These are phyloP conservation scores for Decapterus maruadsi DNA, from an alignment of 2,797 vertebrate species.

Conservation along the genomic window DNA sequence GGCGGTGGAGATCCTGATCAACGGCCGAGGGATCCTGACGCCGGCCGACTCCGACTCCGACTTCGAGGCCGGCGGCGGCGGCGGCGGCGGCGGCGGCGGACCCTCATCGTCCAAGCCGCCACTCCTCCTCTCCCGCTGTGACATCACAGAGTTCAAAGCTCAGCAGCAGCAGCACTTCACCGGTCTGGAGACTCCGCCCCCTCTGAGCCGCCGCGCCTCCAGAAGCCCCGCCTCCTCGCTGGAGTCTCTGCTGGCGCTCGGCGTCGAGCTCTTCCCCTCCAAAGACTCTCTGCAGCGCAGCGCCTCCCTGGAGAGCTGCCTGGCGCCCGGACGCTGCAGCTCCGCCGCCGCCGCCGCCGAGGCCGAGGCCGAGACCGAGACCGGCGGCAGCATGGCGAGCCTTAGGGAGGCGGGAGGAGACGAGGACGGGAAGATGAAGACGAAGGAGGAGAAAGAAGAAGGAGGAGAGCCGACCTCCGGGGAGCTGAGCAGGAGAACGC, in stretches of 20 bases:
- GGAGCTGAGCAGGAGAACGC: constrained; percentile 95
- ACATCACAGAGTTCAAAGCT: constrained; percentile 40
- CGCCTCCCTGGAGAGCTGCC: constrained; percentile 93
- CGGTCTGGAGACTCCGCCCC: constrained; percentile 36
- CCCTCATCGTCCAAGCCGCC: constrained; percentile 10
- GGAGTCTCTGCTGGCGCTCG: constrained; percentile 91
- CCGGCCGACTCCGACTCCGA: constrained; percentile 75
- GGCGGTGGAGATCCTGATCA: constrained; percentile 75
- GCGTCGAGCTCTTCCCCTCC: constrained; percentile 90
- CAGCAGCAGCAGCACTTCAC: constrained; percentile 9
- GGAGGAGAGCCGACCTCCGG: constrained; percentile 77
- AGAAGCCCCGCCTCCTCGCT: constrained; percentile 89
- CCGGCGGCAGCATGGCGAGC: constrained; percentile 86
- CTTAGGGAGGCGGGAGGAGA: constrained; percentile 84
- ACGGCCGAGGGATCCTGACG: constrained; percentile 67
- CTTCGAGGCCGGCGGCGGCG: constrained; percentile 48
- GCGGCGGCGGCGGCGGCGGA: no score
- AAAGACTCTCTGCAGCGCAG: constrained; percentile 88
- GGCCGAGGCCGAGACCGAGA: constrained; percentile 32
- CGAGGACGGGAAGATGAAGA: constrained; percentile 54
- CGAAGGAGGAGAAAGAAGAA: constrained; percentile 59
- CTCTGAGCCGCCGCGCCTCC: constrained; percentile 52
- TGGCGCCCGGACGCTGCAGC: constrained; percentile 62
- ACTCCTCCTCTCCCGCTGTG: constrained; percentile 26
- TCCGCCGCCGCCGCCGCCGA: constrained; percentile 36